Percentiles rank a stretch among this genome's conserved stretches.
Conservation (phyloP, 2,888 invertebrate species). For the Pristionchus entomophagus region DNA sequence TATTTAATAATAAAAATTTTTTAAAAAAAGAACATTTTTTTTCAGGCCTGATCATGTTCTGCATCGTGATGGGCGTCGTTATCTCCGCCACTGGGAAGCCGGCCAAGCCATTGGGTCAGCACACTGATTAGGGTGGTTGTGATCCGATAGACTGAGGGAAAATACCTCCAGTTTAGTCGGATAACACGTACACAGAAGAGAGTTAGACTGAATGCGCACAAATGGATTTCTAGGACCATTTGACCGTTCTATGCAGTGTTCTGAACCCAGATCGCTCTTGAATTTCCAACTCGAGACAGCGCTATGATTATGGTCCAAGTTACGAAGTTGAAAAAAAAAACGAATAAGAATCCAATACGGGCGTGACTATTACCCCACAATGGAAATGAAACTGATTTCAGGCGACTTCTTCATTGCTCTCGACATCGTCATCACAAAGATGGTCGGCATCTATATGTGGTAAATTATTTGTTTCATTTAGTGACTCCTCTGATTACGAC, state of each 20-base stretch:
- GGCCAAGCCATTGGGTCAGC: slow-evolving; percentile 82
- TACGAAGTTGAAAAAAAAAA: no score
- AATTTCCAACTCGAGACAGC: no score
- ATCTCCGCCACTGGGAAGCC: slow-evolving; percentile 88
- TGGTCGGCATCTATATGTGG: slow-evolving; percentile 93
- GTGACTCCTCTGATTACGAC: not conserved
- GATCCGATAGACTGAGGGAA: not conserved
- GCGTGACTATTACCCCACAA: not conserved
- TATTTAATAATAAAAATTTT: no score
- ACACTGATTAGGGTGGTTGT: not conserved
- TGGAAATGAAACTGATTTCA: not conserved
- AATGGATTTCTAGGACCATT: no score
- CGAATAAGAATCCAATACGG: not conserved
- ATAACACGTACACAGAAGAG: no score
- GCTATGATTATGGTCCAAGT: no score
- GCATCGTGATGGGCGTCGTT: slow-evolving; percentile 89
- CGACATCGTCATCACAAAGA: slow-evolving; percentile 91
- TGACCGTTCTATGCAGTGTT: no score
- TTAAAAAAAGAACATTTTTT: no score
- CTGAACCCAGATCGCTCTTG: no score
- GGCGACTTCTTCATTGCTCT: slow-evolving; percentile 83
- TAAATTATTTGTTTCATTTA: slow-evolving; percentile 65
- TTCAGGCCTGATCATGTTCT: slow-evolving; percentile 80
- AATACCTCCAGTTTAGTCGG: not conserved
- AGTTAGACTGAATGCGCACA: not conserved